Conservation (phyloP, 2,888 invertebrate species). For the Drosophila algonquin region DNA sequence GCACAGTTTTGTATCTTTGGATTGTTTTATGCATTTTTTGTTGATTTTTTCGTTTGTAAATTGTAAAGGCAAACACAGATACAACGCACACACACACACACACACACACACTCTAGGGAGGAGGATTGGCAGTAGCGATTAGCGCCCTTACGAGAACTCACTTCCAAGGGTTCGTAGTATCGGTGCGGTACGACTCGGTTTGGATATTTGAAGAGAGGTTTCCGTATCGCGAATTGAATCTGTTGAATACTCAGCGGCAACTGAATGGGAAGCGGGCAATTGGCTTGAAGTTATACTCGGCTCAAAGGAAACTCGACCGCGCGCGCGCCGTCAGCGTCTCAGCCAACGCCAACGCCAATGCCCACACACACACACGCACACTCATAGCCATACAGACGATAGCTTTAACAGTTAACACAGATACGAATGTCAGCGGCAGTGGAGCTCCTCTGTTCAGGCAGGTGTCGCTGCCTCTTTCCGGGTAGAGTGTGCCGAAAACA, state of each 20-base stretch:
- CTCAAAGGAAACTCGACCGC: conserved; percentile 66
- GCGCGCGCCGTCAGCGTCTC: conserved; percentile 18
- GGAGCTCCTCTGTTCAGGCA: conserved; percentile 26
- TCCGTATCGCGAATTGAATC: conserved; percentile 64
- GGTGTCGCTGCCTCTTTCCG: conserved; percentile 43
- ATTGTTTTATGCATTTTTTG: conserved; percentile 29
- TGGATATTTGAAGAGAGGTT: conserved; percentile 22
- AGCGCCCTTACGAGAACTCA: conserved; percentile 55
- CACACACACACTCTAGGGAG: conserved; percentile 22
- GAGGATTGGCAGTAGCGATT: conserved; percentile 29
- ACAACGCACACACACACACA: background rate
- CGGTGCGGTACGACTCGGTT: conserved; percentile 16
- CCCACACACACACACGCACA: conserved; percentile 16
- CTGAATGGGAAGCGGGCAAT: conserved; percentile 77
- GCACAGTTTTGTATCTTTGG: conserved; percentile 34
- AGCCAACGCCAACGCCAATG: conserved; percentile 26
- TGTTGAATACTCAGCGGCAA: conserved; percentile 79
- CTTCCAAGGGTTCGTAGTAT: conserved; percentile 49
- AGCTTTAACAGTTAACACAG: background rate
- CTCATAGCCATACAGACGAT: background rate
- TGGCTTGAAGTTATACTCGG: conserved; percentile 80
- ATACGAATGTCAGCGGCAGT: conserved; percentile 6
- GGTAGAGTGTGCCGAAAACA: conserved; percentile 26
- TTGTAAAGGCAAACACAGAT: conserved; percentile 51
- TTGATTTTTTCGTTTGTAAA: conserved; percentile 43